These are phyloP conservation scores for Tachystola acroxantha DNA, from an alignment of 2,888 invertebrate genomes.

Conservation along the genomic window DNA sequence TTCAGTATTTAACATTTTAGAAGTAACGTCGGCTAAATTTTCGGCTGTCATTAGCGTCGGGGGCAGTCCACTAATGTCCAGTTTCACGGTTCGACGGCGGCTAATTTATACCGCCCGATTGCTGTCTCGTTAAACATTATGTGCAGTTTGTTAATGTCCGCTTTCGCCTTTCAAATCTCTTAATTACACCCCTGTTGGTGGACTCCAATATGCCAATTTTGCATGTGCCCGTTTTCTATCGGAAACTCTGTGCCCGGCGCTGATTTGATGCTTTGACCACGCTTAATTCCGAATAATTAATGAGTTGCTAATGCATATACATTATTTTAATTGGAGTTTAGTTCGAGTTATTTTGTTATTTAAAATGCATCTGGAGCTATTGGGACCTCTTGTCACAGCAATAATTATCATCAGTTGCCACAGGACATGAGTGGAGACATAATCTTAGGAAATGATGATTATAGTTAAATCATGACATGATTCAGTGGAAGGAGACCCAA, in stretches of 20 bases:
- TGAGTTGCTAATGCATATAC: not conserved
- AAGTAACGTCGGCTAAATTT: slow-evolving; percentile 15
- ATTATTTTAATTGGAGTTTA: too few species aligned
- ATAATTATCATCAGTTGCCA: too few species aligned
- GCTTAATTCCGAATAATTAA: not conserved
- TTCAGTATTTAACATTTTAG: too few species aligned
- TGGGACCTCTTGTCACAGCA: too few species aligned
- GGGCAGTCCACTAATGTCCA: slow-evolving; percentile 22
- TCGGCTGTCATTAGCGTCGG: slow-evolving; percentile 23
- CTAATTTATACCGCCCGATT: slow-evolving; percentile 34
- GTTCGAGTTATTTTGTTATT: too few species aligned
- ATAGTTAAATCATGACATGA: too few species aligned
- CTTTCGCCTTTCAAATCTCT: slow-evolving; percentile 34
- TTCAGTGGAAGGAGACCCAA: too few species aligned
- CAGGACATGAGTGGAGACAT: too few species aligned
- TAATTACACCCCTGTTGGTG: slow-evolving; percentile 23
- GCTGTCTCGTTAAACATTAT: slow-evolving; percentile 33
- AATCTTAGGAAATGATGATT: too few species aligned
- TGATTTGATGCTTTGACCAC: not conserved
- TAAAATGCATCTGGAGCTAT: too few species aligned
- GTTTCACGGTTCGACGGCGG: slow-evolving; percentile 33
- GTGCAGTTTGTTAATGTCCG: slow-evolving; percentile 32
- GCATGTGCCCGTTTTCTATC: not conserved
- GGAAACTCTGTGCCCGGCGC: not conserved
- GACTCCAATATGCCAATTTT: slow-evolving; percentile 2